Base-by-base conservation (phyloP, 2,113 vertebrate genomes). In the Oreochromis tanganicae region DNA sequence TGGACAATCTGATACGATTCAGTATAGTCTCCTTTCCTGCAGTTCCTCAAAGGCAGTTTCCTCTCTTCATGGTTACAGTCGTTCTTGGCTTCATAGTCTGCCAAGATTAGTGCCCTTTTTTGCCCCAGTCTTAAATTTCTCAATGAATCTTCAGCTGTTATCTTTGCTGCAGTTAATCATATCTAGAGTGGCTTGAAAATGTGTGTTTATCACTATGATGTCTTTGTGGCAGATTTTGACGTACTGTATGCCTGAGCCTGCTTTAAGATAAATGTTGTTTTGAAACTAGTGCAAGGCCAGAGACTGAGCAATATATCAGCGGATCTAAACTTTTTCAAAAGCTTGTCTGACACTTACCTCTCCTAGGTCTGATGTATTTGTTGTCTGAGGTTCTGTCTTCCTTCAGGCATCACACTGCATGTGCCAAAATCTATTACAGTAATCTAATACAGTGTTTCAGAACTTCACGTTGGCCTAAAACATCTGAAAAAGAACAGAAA, bases 241-340 rank as follows among this genome's bases (percentile, higher is more conserved):
- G 21, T 19, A 78, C 55, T 46, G 52, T 46, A 59, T 27, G 19
- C 71, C 73, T 27, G 16, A 56, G 41, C 17, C 79, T 68, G 6
- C 13, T 82, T 83, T 34, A 84, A 87, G 88, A 94, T 87, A 48
- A 84, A 89, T 88, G 86, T 73, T 90, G 90, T 92, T 88, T 92
- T 52, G 63, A 93, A 92, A 81, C 57, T 87, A 68, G 88, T 80
- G 52, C 83, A 73, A 66, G 80, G 63, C 84, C 71, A 50, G 43
- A 78, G 71, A 78, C 43, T 50, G 24, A 87, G 68, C 27, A 68
- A 86, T 87, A 82, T 11, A 89, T 92, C 82, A 92, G 78, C 56
- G 24, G 63, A 88, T 85, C 56, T 54, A 24, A 87, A 90, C 80
- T 90, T 88, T 75, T 66, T 73, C n/a, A 63, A 75, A 85, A 83